phyloP scores from a whole-genome alignment of 2,113 vertebrate genomes.

The Ceuthmochares aereus region DNA sequence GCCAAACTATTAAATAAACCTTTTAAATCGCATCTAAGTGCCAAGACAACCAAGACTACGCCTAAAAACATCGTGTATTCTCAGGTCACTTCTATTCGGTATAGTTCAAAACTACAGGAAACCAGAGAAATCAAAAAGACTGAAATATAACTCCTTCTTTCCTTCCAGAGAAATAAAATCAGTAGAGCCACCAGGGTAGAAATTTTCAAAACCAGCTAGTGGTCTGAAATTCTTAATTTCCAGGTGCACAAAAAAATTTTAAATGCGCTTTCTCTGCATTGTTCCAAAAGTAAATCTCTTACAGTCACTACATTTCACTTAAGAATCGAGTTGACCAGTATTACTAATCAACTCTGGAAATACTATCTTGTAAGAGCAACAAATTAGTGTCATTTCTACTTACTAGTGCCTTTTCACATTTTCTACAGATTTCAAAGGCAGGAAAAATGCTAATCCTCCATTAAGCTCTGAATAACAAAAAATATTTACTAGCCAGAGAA shows the following conservation, averaged over 20 bases:
- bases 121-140: neutral
- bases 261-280: neutral
- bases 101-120: neutral
- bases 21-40: neutral
- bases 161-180: neutral
- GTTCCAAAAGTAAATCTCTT: neutral
- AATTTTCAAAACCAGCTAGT: neutral
- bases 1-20: neutral
- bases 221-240: neutral
- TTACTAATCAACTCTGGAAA: neutral
- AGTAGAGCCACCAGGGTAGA: neutral
- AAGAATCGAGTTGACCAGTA: neutral
- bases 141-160: neutral
- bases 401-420: neutral
- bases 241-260: neutral
- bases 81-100: neutral
- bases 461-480: neutral
- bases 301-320: neutral
- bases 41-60: neutral
- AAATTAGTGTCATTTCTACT: neutral
- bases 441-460: neutral
- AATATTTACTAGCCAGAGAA: neutral
- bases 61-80: neutral
- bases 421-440: neutral
- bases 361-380: neutral